phyloP scores from a whole-genome alignment of 2,113 vertebrate genomes.

The Limnothrissa miodon region DNA sequence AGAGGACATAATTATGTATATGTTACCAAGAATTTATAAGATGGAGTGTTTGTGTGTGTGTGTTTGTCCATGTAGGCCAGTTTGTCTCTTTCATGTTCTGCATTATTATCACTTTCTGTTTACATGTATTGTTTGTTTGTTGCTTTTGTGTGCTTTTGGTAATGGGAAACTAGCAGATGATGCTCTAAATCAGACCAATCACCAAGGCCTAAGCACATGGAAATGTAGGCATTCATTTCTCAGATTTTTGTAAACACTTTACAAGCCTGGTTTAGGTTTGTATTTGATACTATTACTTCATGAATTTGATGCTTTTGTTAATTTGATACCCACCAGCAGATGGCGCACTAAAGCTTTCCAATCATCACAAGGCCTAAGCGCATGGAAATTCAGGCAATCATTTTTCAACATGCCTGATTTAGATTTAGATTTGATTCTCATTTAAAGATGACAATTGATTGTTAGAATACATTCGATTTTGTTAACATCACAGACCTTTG shows the following conservation, averaged over 20 bases:
- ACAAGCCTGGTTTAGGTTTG: background rate
- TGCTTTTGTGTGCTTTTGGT: too few relatives aligned
- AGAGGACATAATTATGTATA: background rate
- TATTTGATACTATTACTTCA: background rate
- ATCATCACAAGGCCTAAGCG: too few relatives aligned
- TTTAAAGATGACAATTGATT: too few relatives aligned
- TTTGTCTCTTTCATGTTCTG: constrained; percentile 17
- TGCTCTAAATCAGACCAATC: background rate
- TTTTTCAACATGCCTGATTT: too few relatives aligned
- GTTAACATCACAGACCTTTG: too few relatives aligned
- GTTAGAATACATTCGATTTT: too few relatives aligned
- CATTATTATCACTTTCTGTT: background rate
- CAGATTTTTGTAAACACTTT: background rate
- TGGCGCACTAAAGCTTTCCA: too few relatives aligned
- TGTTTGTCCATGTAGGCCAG: constrained; percentile 7
- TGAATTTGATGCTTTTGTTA: background rate
- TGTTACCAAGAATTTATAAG: too few relatives aligned
- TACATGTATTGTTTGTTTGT: background rate
- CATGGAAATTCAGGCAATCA: too few relatives aligned
- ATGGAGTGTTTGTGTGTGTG: constrained; percentile 25
- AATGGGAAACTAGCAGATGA: background rate
- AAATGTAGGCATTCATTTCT: background rate
- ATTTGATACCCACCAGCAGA: background rate
- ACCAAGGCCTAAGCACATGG: background rate
- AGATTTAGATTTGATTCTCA: too few relatives aligned